Percentiles rank a stretch among this genome's conserved stretches.
Conservation (phyloP, 2,888 invertebrate genomes). For the Cantharis nigra region DNA sequence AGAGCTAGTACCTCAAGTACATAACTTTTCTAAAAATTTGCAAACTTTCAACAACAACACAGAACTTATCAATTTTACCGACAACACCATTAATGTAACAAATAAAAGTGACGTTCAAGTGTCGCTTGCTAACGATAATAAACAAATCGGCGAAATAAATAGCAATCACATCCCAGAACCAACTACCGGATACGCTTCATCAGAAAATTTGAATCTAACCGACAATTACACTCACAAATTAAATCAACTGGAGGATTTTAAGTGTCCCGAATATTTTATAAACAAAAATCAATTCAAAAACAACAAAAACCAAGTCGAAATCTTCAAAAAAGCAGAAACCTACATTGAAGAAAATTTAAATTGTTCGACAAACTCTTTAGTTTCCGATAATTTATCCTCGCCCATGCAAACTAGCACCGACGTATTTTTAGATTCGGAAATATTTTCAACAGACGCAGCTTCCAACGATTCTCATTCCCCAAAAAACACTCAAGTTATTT, state of each 20-base stretch:
- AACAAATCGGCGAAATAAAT: constrained; percentile 19
- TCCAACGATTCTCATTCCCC: constrained; percentile 57
- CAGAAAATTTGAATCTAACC: constrained; percentile 14
- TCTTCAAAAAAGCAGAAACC: constrained; percentile 40
- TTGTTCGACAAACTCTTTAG: constrained; percentile 55
- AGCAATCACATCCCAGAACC: constrained; percentile 21
- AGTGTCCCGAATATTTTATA: constrained; percentile 18
- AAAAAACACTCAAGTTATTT: constrained; percentile 33
- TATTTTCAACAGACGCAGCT: constrained; percentile 52
- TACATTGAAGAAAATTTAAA: constrained; percentile 50
- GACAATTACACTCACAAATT: constrained; percentile 16
- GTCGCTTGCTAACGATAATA: constrained; percentile 8
- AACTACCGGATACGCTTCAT: constrained; percentile 4
- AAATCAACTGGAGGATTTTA: neutral
- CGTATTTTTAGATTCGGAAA: constrained; percentile 55
- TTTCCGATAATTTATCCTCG: constrained; percentile 56
- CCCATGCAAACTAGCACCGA: constrained; percentile 59
- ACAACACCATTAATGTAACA: neutral
- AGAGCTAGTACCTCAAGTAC: constrained; percentile 7
- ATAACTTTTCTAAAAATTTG: constrained; percentile 12
- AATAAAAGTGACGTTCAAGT: neutral
- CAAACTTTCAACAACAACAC: constrained; percentile 14
- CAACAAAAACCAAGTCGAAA: constrained; percentile 14
- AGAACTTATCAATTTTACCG: constrained; percentile 10
- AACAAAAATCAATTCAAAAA: constrained; percentile 29